Percentiles rank a stretch among this genome's conserved stretches.
Conservation (phyloP, 2,113 vertebrate genomes). For the Scatophagus argus region DNA sequence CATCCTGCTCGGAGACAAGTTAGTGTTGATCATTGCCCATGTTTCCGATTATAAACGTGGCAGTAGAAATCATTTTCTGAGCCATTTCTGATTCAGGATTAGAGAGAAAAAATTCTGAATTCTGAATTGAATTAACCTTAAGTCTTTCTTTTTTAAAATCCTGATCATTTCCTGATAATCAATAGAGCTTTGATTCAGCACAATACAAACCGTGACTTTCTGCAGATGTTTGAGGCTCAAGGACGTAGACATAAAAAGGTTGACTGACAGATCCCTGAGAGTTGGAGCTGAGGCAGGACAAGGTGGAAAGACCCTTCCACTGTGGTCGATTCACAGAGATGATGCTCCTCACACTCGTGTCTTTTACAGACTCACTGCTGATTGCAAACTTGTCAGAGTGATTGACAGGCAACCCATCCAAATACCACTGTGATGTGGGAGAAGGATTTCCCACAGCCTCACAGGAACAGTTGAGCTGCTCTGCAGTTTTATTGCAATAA, state of each 20-base stretch:
- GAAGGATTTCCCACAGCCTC: no score
- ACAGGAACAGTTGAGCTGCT: no score
- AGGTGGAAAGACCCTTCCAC: not conserved
- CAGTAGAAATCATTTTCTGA: no score
- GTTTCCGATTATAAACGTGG: no score
- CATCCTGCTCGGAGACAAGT: no score
- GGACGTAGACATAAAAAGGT: not conserved
- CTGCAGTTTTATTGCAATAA: no score
- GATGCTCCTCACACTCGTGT: constrained; percentile 23
- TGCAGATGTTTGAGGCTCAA: not conserved
- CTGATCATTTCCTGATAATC: not conserved
- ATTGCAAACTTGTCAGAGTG: constrained; percentile 1
- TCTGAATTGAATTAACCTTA: no score
- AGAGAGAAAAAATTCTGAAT: no score
- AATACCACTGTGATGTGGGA: constrained; percentile 42
- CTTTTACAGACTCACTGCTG: constrained; percentile 1
- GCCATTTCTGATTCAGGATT: no score
- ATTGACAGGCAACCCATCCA: constrained; percentile 21
- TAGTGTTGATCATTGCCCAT: no score
- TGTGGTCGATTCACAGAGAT: constrained; percentile 23
- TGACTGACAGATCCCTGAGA: constrained; percentile 37
- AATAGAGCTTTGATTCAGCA: not conserved
- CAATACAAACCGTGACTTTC: constrained; percentile 19
- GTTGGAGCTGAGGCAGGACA: constrained; percentile 49
- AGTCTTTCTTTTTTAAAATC: no score